Conservation (phyloP, 2,113 vertebrate species). For the Xiphias gladius region DNA sequence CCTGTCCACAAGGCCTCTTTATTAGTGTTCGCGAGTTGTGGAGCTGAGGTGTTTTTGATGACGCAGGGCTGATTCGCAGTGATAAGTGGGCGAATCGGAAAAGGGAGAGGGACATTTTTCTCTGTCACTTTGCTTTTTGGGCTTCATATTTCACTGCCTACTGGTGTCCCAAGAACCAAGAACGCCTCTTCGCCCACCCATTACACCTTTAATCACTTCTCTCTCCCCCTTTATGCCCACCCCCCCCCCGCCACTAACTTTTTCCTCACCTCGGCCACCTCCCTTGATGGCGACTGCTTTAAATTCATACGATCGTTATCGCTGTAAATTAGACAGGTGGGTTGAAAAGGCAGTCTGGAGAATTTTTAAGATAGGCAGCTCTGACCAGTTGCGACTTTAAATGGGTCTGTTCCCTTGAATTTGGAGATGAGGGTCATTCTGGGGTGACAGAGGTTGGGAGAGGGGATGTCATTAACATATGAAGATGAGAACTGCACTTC, state of each 20-base stretch:
- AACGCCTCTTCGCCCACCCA: constrained; percentile 20
- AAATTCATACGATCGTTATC: constrained; percentile 48
- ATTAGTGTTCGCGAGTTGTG: constrained; percentile 27
- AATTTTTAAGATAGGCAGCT: constrained; percentile 20
- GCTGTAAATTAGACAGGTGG: constrained; percentile 49
- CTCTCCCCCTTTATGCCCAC: neutral
- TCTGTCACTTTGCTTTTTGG: constrained; percentile 65
- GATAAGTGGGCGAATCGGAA: constrained; percentile 40
- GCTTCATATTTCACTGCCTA: constrained; percentile 70
- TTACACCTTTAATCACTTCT: constrained; percentile 68
- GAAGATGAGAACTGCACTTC: constrained; percentile 17
- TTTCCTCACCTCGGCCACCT: constrained; percentile 5
- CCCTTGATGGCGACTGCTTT: constrained; percentile 27
- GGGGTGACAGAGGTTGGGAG: neutral
- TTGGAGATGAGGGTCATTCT: constrained; percentile 32
- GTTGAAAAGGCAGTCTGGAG: constrained; percentile 29
- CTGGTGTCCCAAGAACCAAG: constrained; percentile 12
- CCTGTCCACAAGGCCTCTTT: constrained; percentile 20
- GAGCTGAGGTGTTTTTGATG: constrained; percentile 26
- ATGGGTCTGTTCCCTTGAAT: constrained; percentile 17
- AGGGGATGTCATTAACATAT: constrained; percentile 1
- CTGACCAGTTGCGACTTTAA: constrained; percentile 15
- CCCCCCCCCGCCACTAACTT: neutral
- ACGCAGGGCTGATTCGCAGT: constrained; percentile 49
- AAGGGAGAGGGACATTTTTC: constrained; percentile 58